Base-by-base conservation (phyloP, 37 sponge, comb jelly and placozoan species). In the Petrosia ficiformis region DNA sequence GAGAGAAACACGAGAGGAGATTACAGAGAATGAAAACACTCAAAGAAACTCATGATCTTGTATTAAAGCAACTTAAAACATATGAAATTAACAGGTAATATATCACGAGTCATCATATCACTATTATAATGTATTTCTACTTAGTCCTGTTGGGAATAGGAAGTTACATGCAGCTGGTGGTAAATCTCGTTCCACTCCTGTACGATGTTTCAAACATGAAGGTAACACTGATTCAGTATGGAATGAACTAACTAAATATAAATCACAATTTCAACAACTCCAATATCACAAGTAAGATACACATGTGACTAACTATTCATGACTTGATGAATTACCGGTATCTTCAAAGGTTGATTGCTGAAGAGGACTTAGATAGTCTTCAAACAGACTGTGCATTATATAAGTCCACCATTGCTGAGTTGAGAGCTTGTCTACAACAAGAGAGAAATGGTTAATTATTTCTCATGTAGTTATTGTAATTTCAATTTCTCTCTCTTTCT, bases 21-120 rank as follows among this genome's bases (percentile, higher is more conserved):
- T 66, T 80, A 57, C 56, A 70, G 70, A 81, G 93, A 61, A 85
- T 87, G 82, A 74, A 57, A n/a, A 65, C 76, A 4, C 36, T 92
- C 16, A 80, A 75, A 38, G 48, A 67, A 32, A 74, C 68, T 21
- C 76, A 92, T 57, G 78, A 71, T 60, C 69, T 92, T 19, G 67
- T 84, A 40, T 30, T 80, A 28, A 40, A 92, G 58, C 93, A 92
- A 59, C 73, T 92, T 26, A 80, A 80, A 64, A 87, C 88, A 0
- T 92, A 84, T 43, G 87, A 87, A 38, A 21, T 24, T n/a, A n/a
- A n/a, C n/a, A n/a, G n/a, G n/a, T n/a, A n/a, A n/a, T n/a, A n/a
- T n/a, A n/a, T n/a, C n/a, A n/a, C n/a, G n/a, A n/a, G n/a, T n/a
- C n/a, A n/a, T n/a, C n/a, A n/a, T n/a, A n/a, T n/a, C n/a, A n/a